A percentile compares a stretch with the other conserved stretches of the same genome.
Evolutionary conservation across 1,140 invertebrate genomes (phyloP).

Genomic region (Drosophila quadrilineata): DNA sequence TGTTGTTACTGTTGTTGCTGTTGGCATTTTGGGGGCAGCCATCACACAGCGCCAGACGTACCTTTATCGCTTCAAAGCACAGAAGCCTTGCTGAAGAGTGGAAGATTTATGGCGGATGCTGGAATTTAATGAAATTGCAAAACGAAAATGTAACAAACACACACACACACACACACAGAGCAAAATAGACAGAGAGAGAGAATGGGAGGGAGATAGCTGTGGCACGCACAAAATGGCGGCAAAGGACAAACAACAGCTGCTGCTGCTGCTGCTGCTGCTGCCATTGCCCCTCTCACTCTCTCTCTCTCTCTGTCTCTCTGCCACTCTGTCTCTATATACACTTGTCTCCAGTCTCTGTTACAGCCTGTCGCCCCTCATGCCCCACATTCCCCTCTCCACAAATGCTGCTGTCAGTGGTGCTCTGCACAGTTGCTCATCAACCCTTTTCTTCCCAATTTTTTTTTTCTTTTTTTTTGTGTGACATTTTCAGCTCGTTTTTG

Average conservation of each 20-base stretch:
- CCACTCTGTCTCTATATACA: no score
- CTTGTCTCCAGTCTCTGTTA: no score
- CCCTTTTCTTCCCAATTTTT: background rate
- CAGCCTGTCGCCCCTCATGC: no score
- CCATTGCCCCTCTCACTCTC: no score
- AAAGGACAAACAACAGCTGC: slow-evolving; percentile 77
- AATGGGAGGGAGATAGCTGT: background rate
- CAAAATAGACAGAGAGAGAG: background rate
- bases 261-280: slow-evolving; percentile 21
- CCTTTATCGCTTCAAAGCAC: slow-evolving; percentile 79
- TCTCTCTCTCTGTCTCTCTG: no score
- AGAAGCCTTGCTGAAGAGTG: slow-evolving; percentile 77
- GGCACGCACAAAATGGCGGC: slow-evolving; percentile 72
- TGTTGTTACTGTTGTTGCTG: slow-evolving; percentile 28
- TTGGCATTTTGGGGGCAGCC: slow-evolving; percentile 41
- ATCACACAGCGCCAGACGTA: slow-evolving; percentile 57
- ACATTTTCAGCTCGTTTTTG: slow-evolving; percentile 23
- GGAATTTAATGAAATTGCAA: slow-evolving; percentile 81
- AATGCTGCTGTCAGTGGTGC: slow-evolving; percentile 1
- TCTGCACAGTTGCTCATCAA: slow-evolving; percentile 22
- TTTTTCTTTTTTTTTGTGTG: slow-evolving; percentile 9
- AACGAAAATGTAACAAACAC: slow-evolving; percentile 77
- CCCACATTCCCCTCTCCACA: no score
- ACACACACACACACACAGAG: slow-evolving; percentile 14
- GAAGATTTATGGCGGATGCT: slow-evolving; percentile 80